Evolutionary conservation across 2,888 invertebrate species (phyloP), one percentile per base, ranked within the genome.

Genomic region (Nemoura dubitans): DNA sequence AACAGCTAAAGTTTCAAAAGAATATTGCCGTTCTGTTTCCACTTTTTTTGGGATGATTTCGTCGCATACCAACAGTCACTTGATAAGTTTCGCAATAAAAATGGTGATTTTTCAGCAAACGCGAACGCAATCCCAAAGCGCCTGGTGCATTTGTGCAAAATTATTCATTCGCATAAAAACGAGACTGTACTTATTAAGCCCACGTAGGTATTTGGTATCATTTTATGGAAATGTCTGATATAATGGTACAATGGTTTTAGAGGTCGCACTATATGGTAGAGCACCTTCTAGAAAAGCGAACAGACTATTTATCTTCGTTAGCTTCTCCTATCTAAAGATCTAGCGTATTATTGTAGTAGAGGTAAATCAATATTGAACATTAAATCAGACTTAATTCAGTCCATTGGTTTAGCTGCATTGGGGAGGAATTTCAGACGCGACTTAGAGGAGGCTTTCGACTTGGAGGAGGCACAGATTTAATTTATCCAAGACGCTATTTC

Each of bases 351-450:
- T 28, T 78, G 29, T 78, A 29, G 78, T 29, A 26, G 28, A 78
- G 59, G 59, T 59, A 59, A 59, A 81, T 81, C 81, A 29, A 81
- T 81, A 81, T n/a, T n/a, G 81, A 30, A 30, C 81, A 29, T 81
- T 81, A 81, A 81, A 81, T 81, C 81, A 81, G 81, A 28, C 28
- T 81, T 81, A 81, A 81, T 81, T 29, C 81, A 81, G 28, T 81
- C 30, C 81, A 81, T 81, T 81, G 81, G n/a, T 81, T 30, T 30
- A 28, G 81, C 30, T 30, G 81, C 81, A 81, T 28, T 30, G 30
- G 81, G 29, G 81, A 81, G 7, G 29, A 81, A 81, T 29, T 29
- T 5, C 29, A 29, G 81, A 81, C 30, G 29, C n/a, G 78, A 26
- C n/a, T 78, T 26, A 78, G 78, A 26, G 78, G 26, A 28, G 78